Base-by-base conservation (phyloP, 92 coral and sea anemone genomes). In the Scolanthus callimorphus region DNA sequence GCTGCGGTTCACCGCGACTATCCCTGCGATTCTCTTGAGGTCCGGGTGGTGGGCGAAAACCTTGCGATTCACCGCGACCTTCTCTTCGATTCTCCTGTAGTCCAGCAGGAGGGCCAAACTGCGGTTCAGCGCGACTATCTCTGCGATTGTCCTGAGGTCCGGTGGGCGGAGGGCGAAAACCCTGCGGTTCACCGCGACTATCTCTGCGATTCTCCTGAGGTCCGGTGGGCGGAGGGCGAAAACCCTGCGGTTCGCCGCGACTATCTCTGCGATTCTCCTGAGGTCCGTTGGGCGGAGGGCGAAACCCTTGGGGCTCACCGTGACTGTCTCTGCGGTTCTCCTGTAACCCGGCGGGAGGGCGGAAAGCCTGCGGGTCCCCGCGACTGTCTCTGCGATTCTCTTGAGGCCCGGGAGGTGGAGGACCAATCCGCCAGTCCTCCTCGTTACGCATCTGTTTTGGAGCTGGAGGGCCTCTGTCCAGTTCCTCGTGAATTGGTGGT, bases 341-440 rank as follows among this genome's bases (percentile, higher is more conserved):
- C n/a, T n/a, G n/a, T n/a, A n/a, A n/a, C n/a, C n/a, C n/a, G n/a
- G n/a, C n/a, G n/a, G n/a, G n/a, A n/a, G n/a, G n/a, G 19, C 4
- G 12, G 19, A 9, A 9, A 11, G 4, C 4, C 23, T 46, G 52
- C 21, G 43, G 43, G 25, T 48, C 70, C 19, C 55, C 59, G 37
- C 73, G 51, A 29, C 61, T 53, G 27, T 68, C 75, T 4, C 65
- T 50, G 39, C 75, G 41, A 8, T 68, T 65, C 4, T 68, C 75
- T 8, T 63, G 75, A 11, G 75, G 75, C 8, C 65, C 65, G 23
- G 55, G 39, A 24, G 59, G 48, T 39, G 51, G 74, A 4, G 23
- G 12, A 4, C 12, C 52, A 11, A 10, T 9, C 23, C 17, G 52
- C 86, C 86, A 80, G 56, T 80, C 82, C 17, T 80, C 86, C 30